phyloP scores from a whole-genome alignment of 2,888 invertebrate species.

The Dione vanillae region DNA sequence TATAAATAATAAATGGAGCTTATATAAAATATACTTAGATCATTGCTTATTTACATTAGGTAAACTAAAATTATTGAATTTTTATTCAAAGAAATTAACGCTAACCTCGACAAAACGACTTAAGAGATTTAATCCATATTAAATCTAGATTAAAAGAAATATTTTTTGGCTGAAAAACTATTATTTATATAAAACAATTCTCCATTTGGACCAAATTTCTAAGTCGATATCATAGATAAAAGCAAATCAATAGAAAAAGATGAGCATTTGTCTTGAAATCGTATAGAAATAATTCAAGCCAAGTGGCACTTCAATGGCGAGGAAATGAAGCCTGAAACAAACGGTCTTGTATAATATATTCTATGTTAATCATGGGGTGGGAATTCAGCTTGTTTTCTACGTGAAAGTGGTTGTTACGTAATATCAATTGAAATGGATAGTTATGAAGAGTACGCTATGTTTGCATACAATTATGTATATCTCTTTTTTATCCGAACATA shows the following conservation, averaged over 20 bases:
- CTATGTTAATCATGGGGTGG: constrained; percentile 39
- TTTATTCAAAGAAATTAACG: too few species aligned
- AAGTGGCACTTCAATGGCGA: constrained; percentile 24
- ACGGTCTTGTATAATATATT: constrained; percentile 34
- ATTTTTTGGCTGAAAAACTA: too few species aligned
- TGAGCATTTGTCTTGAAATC: neutral
- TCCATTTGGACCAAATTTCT: too few species aligned
- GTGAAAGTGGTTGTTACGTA: constrained; percentile 38
- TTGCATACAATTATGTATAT: neutral
- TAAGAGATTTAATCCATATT: too few species aligned
- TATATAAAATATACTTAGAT: too few species aligned
- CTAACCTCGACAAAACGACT: too few species aligned
- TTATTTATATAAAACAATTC: too few species aligned
- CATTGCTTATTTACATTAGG: too few species aligned
- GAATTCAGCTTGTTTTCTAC: constrained; percentile 31
- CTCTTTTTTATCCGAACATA: too few species aligned
- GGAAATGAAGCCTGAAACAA: constrained; percentile 16
- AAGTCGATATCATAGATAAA: neutral
- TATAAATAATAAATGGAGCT: too few species aligned
- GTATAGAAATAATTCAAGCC: neutral
- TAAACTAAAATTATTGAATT: too few species aligned
- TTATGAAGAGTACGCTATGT: neutral
- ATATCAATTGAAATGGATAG: constrained; percentile 23
- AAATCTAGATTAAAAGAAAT: too few species aligned
- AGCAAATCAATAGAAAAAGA: neutral